Evolutionary conservation across 2,113 vertebrate species (phyloP), one percentile per base, ranked within the genome.

Genomic region (Phodopus roborovskii): DNA sequence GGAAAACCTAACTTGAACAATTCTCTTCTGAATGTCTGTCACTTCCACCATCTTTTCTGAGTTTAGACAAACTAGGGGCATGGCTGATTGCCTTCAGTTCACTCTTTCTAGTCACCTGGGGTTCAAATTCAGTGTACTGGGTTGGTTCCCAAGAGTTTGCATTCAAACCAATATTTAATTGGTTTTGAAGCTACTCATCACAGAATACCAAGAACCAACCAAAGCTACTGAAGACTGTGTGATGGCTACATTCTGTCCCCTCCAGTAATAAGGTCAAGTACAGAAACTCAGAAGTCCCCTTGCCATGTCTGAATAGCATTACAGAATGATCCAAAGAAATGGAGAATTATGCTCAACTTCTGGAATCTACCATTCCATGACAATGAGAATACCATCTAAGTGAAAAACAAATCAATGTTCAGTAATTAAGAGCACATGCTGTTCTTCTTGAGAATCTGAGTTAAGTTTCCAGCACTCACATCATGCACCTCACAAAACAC

Each of bases 191-290:
- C 30, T 94, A 19, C 33, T 42, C 1, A 28, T 64, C 15, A 87
- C 9, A 17, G 19, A 77, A 78, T 50, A 19, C 26, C 6, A 56
- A 83, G 26, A 71, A 84, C 1, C 62, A 26, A 84, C 5, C 12
- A 19, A 36, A 78, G 13, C 50, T 78, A 36, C 22, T 16, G 2
- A 62, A 70, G 7, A 30, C 2, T 53, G 1, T n/a, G 28, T 28
- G 0, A 22, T 53, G 58, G 28, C 42, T 39, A 3, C 0, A 15
- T 0, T 39, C 7, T 22, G 85, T 53, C 5, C 12, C 20, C 17
- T 56, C 20, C 2, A 84, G 3, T 56, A 78, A 78, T 24, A 83
- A 20, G 20, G 0, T 20, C 5, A 89, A 78, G 45, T 45, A 7
- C 16, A 22, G 33, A 86, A 45, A 42, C 33, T 17, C 3, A 70